These are phyloP conservation scores for Notothenia coriiceps DNA, from an alignment of 2,113 vertebrate genomes.

Conservation along the genomic window DNA sequence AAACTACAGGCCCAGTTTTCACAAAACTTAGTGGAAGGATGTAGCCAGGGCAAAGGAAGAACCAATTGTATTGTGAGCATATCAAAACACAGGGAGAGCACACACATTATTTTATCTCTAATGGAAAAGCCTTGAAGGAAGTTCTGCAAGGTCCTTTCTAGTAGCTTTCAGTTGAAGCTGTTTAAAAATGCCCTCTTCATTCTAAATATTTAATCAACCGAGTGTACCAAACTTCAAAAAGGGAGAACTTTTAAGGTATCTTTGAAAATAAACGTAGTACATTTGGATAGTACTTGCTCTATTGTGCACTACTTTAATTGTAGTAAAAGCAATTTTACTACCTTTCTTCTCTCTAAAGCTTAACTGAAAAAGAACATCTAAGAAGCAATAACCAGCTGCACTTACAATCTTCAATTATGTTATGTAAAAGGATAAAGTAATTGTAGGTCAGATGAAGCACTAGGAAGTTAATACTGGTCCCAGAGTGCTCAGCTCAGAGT, in stretches of 20 bases:
- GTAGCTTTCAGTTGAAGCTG: not conserved
- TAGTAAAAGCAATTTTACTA: not conserved
- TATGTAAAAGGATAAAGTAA: conserved; percentile 16
- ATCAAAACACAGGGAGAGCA: too few species aligned
- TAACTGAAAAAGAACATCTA: not conserved
- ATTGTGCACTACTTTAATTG: not conserved
- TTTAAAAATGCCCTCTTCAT: not conserved
- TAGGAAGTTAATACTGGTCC: conserved; percentile 6
- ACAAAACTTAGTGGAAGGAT: too few species aligned
- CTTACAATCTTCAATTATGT: conserved; percentile 13
- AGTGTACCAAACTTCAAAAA: not conserved
- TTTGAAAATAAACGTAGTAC: not conserved
- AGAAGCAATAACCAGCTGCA: not conserved
- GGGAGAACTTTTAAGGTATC: not conserved
- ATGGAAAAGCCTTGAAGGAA: too few species aligned
- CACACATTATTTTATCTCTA: too few species aligned
- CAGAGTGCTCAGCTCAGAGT: conserved; percentile 2
- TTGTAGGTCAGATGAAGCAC: not conserved
- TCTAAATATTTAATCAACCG: not conserved
- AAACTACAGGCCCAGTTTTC: too few species aligned
- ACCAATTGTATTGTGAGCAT: too few species aligned
- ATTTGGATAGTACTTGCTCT: not conserved
- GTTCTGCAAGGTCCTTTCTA: not conserved
- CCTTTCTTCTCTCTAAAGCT: not conserved
- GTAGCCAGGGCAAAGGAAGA: too few species aligned